These are phyloP conservation scores for Holacanthella duospinosa DNA, from an alignment of 2,888 invertebrate genomes.

Conservation along the genomic window DNA sequence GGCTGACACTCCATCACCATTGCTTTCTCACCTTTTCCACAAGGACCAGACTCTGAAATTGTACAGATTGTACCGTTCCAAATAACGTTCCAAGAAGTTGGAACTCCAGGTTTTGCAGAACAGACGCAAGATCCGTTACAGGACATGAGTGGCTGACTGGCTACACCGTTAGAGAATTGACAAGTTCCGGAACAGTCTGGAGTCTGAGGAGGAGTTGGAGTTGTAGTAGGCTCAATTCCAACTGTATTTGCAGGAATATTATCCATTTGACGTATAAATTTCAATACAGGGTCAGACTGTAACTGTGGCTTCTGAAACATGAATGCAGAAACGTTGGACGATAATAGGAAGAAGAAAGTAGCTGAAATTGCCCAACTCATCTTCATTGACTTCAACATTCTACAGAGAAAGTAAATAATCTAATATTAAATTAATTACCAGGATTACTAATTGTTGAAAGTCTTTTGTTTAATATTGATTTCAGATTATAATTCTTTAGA, in stretches of 20 bases:
- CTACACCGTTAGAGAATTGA: neutral
- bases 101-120: neutral
- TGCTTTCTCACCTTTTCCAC: neutral
- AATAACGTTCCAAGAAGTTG: neutral
- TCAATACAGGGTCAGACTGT: neutral
- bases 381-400: too few relatives aligned
- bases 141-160: neutral
- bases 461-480: too few relatives aligned
- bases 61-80: constrained; percentile 1
- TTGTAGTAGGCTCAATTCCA: neutral
- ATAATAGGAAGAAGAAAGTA: too few relatives aligned
- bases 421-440: too few relatives aligned
- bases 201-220: neutral
- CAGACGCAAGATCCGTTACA: neutral
- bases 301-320: neutral
- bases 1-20: neutral
- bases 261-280: neutral
- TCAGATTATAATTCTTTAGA: too few relatives aligned
- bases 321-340: constrained; percentile 48
- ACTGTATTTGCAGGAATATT: too few relatives aligned
- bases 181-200: neutral
- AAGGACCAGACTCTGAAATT: neutral
- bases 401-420: too few relatives aligned
- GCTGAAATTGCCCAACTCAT: too few relatives aligned
- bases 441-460: too few relatives aligned